Percentiles rank a stretch among this genome's conserved stretches.
Evolutionary conservation across 2,113 vertebrate species (phyloP).

Genomic region (Bagarius yarrelli): DNA sequence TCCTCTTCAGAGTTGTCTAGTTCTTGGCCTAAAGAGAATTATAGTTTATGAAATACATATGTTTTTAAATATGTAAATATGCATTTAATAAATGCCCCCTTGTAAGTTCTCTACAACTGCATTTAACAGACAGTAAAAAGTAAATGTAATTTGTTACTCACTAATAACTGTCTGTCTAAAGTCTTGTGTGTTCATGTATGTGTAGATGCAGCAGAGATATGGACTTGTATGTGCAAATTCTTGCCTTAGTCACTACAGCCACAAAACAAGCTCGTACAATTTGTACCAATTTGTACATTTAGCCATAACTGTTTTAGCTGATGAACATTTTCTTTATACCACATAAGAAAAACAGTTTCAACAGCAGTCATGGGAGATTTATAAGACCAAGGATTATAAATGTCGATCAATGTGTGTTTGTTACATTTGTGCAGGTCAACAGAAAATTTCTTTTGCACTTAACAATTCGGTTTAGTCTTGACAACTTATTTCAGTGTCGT

Average conservation of each 20-base stretch:
- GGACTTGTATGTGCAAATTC: constrained; percentile 25
- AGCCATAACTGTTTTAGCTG: background rate
- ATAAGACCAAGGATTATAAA: background rate
- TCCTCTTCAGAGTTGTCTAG: background rate
- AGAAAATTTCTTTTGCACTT: background rate
- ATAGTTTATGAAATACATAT: no score
- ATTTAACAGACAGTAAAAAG: background rate
- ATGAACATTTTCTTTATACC: background rate
- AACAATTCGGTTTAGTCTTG: constrained; percentile 12
- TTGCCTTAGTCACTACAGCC: constrained; percentile 16
- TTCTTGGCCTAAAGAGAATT: background rate
- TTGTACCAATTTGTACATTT: background rate
- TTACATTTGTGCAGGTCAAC: background rate
- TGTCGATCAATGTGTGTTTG: background rate
- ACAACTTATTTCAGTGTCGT: background rate
- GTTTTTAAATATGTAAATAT: no score
- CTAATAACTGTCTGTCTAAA: background rate
- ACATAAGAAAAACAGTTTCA: background rate
- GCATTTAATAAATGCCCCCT: no score
- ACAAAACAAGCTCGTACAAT: constrained; percentile 41
- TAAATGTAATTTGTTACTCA: constrained; percentile 5
- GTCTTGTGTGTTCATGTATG: constrained; percentile 6
- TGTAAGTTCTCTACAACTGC: no score
- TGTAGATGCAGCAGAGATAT: constrained; percentile 28
- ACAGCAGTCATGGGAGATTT: constrained; percentile 2